These are phyloP conservation scores for Porites lobata DNA, from an alignment of 92 coral and sea anemone species.

Conservation along the genomic window DNA sequence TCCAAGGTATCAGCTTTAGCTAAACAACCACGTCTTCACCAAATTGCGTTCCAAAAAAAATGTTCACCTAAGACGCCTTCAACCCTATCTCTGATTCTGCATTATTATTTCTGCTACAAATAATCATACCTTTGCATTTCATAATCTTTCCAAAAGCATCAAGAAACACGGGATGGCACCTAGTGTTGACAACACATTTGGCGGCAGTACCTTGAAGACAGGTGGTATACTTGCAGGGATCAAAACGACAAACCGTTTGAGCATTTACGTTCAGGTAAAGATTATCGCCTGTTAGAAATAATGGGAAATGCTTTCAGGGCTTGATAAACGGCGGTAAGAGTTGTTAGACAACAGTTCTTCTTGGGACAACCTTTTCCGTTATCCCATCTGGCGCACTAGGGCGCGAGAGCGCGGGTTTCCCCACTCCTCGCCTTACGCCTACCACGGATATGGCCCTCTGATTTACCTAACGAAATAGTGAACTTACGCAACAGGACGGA, in stretches of 20 bases:
- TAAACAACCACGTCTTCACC: too few species aligned
- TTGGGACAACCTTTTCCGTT: too few species aligned
- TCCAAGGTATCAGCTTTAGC: too few species aligned
- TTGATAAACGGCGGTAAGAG: background rate
- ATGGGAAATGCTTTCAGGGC: background rate
- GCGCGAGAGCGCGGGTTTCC: too few species aligned
- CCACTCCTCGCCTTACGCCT: too few species aligned
- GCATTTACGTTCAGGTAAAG: constrained; percentile 85
- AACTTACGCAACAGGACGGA: too few species aligned
- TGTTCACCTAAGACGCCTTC: background rate
- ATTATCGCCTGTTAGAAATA: constrained; percentile 67
- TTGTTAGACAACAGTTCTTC: too few species aligned
- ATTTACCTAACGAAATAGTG: too few species aligned
- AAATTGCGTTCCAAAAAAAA: background rate
- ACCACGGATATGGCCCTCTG: too few species aligned
- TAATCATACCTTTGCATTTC: constrained; percentile 85
- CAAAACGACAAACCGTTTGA: constrained; percentile 88
- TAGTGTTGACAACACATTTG: constrained; percentile 95
- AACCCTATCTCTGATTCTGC: too few species aligned
- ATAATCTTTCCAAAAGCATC: constrained; percentile 88
- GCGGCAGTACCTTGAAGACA: constrained; percentile 91
- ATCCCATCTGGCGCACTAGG: too few species aligned
- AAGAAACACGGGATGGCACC: constrained; percentile 95
- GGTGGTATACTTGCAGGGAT: constrained; percentile 95
- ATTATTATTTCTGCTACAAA: background rate